Evolutionary conservation across 2,797 vertebrate genomes (phyloP).

Genomic region (Onychomys leucogaster): DNA sequence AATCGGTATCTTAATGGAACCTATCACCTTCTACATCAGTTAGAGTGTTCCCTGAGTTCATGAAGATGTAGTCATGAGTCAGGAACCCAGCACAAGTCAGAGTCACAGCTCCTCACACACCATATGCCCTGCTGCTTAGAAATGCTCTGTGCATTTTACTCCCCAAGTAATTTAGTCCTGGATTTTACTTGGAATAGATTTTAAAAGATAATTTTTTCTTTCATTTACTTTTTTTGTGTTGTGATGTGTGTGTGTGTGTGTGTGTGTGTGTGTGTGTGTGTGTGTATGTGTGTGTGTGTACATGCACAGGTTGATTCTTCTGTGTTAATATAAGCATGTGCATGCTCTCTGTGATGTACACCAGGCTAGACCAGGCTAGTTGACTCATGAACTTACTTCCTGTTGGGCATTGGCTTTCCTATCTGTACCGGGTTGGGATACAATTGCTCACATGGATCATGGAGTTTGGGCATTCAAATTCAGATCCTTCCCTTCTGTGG

Average conservation of each 20-base stretch:
- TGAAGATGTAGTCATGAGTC: background rate
- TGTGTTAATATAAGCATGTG: background rate
- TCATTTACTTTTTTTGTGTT: background rate
- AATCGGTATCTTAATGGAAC: background rate
- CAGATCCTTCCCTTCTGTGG: background rate
- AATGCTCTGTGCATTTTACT: background rate
- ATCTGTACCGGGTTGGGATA: background rate
- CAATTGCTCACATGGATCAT: no score
- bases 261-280: background rate
- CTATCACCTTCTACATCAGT: background rate
- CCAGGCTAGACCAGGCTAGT: background rate
- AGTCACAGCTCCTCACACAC: background rate
- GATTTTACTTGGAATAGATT: conserved; percentile 25
- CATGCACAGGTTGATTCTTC: background rate
- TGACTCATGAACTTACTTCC: background rate
- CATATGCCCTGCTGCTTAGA: background rate
- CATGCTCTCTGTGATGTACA: background rate
- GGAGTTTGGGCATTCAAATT: background rate
- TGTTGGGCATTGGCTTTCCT: background rate
- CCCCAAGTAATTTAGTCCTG: background rate
- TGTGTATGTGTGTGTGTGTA: background rate
- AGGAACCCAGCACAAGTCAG: background rate
- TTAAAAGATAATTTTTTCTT: background rate
- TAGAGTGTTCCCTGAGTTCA: background rate
- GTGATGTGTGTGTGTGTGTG: background rate